A percentile compares a stretch with the other conserved stretches of the same genome.
Evolutionary conservation across 2,797 vertebrate species (phyloP).

Genomic region (Enteromius fasciolatus): DNA sequence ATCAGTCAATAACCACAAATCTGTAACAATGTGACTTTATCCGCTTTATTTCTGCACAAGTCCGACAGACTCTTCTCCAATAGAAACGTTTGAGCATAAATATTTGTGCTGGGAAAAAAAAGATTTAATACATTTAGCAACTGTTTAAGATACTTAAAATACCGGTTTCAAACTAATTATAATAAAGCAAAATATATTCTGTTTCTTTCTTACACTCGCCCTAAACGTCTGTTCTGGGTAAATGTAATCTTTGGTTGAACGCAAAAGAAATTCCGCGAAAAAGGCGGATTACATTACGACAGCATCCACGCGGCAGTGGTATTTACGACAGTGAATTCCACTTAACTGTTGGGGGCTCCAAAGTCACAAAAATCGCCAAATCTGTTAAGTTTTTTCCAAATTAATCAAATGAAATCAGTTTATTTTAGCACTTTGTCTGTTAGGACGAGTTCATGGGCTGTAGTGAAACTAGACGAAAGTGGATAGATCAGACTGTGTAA

Average conservation of each 20-base stretch:
- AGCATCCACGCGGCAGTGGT: background rate
- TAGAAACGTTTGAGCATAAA: background rate
- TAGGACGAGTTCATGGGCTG: background rate
- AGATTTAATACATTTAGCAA: background rate
- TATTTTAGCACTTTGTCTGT: background rate
- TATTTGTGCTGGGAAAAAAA: background rate
- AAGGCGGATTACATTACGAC: too few relatives aligned
- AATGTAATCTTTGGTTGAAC: background rate
- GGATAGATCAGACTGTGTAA: background rate
- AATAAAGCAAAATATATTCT: background rate
- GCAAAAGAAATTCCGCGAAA: background rate
- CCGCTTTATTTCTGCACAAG: background rate
- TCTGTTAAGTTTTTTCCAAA: background rate
- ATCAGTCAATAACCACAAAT: conserved; percentile 1
- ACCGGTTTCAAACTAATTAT: background rate
- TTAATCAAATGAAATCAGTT: background rate
- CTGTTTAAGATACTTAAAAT: background rate
- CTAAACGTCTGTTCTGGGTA: background rate
- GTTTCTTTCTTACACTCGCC: background rate
- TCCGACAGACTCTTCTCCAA: background rate
- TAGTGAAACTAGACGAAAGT: background rate
- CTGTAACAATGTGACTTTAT: background rate
- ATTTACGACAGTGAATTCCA: background rate
- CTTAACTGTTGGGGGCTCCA: background rate
- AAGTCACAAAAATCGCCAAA: background rate